Conservation (phyloP, 2,888 invertebrate species). For the Xestia c-nigrum region DNA sequence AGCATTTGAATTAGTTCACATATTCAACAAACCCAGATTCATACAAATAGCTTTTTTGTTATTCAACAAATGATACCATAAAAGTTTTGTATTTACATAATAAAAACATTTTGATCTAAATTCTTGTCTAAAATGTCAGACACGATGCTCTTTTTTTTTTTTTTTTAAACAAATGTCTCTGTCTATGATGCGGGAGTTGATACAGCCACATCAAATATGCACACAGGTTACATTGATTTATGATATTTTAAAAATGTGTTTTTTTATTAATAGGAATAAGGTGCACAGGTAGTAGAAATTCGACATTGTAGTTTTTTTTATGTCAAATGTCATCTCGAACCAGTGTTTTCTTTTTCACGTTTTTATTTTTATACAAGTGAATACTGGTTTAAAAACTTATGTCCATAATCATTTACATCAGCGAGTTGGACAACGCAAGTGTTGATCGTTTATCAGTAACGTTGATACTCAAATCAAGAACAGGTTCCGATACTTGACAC, state of each 20-base stretch:
- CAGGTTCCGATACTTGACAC: conserved; percentile 72
- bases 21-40: conserved; percentile 42
- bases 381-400: conserved; percentile 6
- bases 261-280: conserved; percentile 1
- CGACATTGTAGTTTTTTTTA: not conserved
- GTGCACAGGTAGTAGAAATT: not conserved
- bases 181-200: not conserved
- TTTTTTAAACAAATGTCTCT: not conserved
- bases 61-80: conserved; percentile 24
- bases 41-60: conserved; percentile 34
- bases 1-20: not conserved
- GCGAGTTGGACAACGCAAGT: conserved; percentile 51
- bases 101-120: conserved; percentile 55
- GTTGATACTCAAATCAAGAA: conserved; percentile 66
- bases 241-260: not conserved
- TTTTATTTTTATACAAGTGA: not conserved
- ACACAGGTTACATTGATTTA: conserved; percentile 2
- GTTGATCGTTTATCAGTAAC: conserved; percentile 62
- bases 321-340: not conserved
- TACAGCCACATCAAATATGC: not conserved
- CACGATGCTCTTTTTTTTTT: conserved; percentile 11
- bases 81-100: conserved; percentile 46
- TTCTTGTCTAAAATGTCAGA: conserved; percentile 55
- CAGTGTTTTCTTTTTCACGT: not conserved
- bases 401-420: conserved; percentile 1